Percentiles rank a stretch among this genome's conserved stretches.
Evolutionary conservation across 2,113 vertebrate species (phyloP).

Genomic region (Chunga burmeisteri): DNA sequence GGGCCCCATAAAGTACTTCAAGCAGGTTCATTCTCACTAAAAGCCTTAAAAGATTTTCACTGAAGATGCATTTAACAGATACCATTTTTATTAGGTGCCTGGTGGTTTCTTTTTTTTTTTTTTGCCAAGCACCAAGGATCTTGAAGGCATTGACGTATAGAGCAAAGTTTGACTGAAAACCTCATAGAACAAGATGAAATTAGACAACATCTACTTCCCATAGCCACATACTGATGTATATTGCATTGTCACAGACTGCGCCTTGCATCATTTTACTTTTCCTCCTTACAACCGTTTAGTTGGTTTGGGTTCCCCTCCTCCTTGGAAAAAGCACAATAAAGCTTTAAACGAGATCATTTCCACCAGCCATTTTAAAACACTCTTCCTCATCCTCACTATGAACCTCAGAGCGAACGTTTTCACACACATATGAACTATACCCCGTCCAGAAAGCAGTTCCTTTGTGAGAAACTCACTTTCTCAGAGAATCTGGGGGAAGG

Average conservation of each 20-base stretch:
- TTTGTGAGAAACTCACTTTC: fast-evolving
- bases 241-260: not conserved
- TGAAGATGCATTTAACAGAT: not conserved
- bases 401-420: not conserved
- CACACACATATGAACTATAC: fast-evolving
- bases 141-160: not conserved
- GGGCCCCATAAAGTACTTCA: not conserved
- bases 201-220: not conserved
- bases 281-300: not conserved
- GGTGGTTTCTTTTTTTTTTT: not conserved
- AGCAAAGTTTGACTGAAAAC: not conserved
- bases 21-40: not conserved
- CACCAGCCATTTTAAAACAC: not conserved
- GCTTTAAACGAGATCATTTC: not conserved
- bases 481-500: not conserved
- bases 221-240: not conserved
- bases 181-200: not conserved
- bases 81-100: not conserved
- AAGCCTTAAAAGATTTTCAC: not conserved
- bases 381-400: not conserved
- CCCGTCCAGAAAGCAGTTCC: not conserved
- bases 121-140: not conserved
- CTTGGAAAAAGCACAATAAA: not conserved
- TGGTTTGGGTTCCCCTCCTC: not conserved
- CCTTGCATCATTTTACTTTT: not conserved